Percentiles rank a stretch among this genome's conserved stretches.
phyloP scores from a whole-genome alignment of 2,888 invertebrate species.

The Drosophila sordidula region DNA sequence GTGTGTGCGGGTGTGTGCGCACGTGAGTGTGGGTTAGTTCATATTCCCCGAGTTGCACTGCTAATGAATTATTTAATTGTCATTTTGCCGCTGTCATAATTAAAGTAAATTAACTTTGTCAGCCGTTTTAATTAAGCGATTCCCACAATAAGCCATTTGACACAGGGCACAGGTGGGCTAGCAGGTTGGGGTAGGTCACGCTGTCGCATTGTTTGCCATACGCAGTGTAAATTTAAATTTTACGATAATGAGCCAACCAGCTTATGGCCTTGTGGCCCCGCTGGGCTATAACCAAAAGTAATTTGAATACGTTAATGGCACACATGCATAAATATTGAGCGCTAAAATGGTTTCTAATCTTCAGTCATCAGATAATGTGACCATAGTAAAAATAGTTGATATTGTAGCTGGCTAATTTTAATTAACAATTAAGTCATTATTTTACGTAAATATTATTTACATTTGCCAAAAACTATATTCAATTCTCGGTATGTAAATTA shows the following conservation, averaged over 20 bases:
- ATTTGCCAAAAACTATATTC: too few species aligned
- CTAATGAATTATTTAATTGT: conserved; percentile 77
- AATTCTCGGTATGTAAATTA: too few species aligned
- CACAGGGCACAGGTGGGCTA: neutral
- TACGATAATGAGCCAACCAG: conserved; percentile 23
- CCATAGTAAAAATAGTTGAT: neutral
- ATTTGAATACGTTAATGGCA: conserved; percentile 22
- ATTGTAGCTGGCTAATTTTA: too few species aligned
- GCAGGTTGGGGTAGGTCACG: neutral
- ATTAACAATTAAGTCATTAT: too few species aligned
- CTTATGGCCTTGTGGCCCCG: neutral
- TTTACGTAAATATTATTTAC: too few species aligned
- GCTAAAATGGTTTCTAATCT: too few species aligned
- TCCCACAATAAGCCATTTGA: conserved; percentile 29
- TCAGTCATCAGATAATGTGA: neutral
- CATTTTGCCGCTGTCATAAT: conserved; percentile 66
- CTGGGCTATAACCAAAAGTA: neutral
- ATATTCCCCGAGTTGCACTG: conserved; percentile 44
- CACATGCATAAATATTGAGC: neutral
- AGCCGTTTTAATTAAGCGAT: conserved; percentile 69
- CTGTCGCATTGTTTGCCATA: conserved; percentile 23
- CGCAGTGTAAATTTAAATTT: conserved; percentile 22
- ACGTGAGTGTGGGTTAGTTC: conserved; percentile 2
- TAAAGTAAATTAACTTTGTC: conserved; percentile 72
- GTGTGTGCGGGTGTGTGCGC: conserved; percentile 10